A percentile compares a stretch with the other conserved stretches of the same genome.
phyloP scores from a whole-genome alignment of 2,113 vertebrate species.

The Willisornis vidua region DNA sequence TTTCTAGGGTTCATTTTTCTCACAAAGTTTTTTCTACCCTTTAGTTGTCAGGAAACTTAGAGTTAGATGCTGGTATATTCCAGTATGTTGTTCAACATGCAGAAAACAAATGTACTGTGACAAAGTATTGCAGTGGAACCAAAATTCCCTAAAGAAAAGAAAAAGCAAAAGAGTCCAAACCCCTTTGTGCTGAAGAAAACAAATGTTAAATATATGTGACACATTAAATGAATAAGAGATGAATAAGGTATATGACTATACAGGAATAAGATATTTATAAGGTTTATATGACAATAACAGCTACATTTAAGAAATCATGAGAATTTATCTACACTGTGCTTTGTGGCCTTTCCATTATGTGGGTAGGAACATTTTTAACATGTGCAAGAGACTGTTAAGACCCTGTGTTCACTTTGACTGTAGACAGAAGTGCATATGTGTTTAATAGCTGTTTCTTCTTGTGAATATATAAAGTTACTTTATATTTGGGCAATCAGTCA shows the following conservation, averaged over 20 bases:
- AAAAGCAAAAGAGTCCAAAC: neutral
- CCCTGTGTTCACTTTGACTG: neutral
- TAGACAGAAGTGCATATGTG: neutral
- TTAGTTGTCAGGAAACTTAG: neutral
- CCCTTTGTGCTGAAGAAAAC: neutral
- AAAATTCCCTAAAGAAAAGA: neutral
- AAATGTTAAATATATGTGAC: neutral
- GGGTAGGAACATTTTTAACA: neutral
- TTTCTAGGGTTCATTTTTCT: neutral
- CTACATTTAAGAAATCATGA: neutral
- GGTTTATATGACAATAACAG: neutral
- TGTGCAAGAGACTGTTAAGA: neutral
- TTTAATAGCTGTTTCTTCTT: neutral
- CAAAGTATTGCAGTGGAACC: neutral
- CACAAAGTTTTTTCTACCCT: neutral
- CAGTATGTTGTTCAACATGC: neutral
- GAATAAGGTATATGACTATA: neutral
- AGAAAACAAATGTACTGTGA: neutral
- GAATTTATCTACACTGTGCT: neutral
- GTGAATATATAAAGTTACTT: neutral
- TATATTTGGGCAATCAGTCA: neutral
- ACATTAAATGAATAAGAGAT: neutral
- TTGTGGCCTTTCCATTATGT: neutral
- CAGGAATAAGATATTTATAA: neutral
- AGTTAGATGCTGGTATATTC: constrained; percentile 2